phyloP scores from a whole-genome alignment of 2,888 invertebrate species.

The Oxyteleia sp. region DNA sequence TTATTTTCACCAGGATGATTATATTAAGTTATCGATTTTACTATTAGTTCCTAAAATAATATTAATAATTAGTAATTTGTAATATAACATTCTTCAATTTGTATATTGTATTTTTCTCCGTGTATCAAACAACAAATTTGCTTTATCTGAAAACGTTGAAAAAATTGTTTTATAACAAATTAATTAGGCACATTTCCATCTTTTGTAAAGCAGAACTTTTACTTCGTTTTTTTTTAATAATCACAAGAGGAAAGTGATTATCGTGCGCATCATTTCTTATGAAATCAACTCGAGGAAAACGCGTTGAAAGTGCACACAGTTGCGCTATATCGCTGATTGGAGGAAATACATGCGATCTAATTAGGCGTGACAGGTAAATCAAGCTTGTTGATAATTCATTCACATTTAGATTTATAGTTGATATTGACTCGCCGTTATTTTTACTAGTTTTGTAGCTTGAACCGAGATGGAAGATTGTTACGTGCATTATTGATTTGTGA shows the following conservation, averaged over 20 bases:
- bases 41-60: too few species aligned
- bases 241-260: slow-evolving; percentile 33
- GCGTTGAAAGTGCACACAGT: slow-evolving; percentile 27
- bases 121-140: too few species aligned
- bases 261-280: slow-evolving; percentile 53
- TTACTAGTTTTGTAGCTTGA: slow-evolving; percentile 27
- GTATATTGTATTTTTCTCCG: too few species aligned
- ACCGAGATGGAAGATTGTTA: slow-evolving; percentile 44
- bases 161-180: neutral
- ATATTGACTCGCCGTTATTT: slow-evolving; percentile 55
- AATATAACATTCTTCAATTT: too few species aligned
- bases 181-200: neutral
- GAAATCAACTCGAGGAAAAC: slow-evolving; percentile 34
- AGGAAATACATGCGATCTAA: slow-evolving; percentile 62
- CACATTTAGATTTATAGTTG: slow-evolving; percentile 59
- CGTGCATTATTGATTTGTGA: slow-evolving; percentile 59
- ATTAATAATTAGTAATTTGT: too few species aligned
- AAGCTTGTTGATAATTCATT: slow-evolving; percentile 62
- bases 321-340: slow-evolving; percentile 28
- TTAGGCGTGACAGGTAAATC: slow-evolving; percentile 66
- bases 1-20: too few species aligned
- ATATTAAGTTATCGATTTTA: too few species aligned
- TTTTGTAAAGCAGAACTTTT: too few species aligned
- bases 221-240: too few species aligned
- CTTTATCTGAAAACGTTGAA: too few species aligned